A percentile compares a stretch with the other conserved stretches of the same genome.
These are phyloP conservation scores for Ectobius pallidus DNA, from an alignment of 2,888 invertebrate species.

Conservation along the genomic window DNA sequence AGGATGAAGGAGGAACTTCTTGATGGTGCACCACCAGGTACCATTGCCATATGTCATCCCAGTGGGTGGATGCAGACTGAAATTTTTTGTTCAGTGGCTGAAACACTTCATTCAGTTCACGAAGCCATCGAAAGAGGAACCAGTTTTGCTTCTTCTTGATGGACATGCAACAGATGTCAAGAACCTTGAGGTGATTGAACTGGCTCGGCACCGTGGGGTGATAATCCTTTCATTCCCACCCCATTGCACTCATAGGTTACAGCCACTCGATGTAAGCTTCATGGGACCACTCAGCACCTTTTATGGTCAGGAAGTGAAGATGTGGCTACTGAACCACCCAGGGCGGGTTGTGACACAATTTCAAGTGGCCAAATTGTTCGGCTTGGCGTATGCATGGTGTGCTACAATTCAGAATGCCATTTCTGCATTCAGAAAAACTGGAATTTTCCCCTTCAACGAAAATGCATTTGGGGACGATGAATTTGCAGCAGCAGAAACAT, in stretches of 20 bases:
- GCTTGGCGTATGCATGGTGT: neutral
- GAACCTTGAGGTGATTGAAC: neutral
- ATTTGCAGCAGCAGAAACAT: too few species aligned
- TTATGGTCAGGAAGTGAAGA: conserved; percentile 3
- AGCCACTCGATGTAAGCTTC: neutral
- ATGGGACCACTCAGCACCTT: neutral
- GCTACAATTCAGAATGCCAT: neutral
- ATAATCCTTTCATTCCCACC: neutral
- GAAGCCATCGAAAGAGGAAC: too few species aligned
- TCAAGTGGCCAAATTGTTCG: neutral
- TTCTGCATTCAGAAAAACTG: neutral
- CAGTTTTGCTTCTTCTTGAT: neutral
- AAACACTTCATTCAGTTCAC: neutral
- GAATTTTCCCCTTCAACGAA: conserved; percentile 33
- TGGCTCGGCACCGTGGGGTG: neutral
- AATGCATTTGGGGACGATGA: neutral
- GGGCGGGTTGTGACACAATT: conserved; percentile 11
- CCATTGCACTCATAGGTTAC: neutral
- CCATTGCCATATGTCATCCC: conserved; percentile 47
- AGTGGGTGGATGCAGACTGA: conserved; percentile 40
- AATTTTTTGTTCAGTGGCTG: neutral
- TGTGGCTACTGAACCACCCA: neutral
- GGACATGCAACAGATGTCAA: neutral
- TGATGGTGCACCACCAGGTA: conserved; percentile 48
- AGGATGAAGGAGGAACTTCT: conserved; percentile 48